These are phyloP conservation scores for Pipistrellus nathusii DNA, from an alignment of 2,797 vertebrate genomes.

Conservation along the genomic window DNA sequence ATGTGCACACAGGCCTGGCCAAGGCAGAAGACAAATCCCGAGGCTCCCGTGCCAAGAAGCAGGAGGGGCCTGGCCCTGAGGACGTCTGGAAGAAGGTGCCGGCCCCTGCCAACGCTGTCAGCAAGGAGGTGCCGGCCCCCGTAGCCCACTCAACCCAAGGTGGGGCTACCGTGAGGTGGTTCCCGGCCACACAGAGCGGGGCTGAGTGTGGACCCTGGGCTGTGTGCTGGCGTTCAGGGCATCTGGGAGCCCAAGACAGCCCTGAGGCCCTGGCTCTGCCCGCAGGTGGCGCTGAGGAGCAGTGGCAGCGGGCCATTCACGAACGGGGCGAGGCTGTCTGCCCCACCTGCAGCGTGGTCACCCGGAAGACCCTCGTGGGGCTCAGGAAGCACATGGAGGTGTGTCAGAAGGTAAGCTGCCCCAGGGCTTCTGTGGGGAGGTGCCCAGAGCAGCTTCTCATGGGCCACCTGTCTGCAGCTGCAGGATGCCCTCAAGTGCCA, in stretches of 20 bases:
- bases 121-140: conserved; percentile 87
- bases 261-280: conserved; percentile 54
- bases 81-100: conserved; percentile 91
- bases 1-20: conserved; percentile 91
- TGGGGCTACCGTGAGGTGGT: conserved; percentile 56
- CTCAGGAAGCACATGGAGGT: conserved; percentile 99
- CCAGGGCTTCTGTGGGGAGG: neutral
- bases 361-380: conserved; percentile 95
- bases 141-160: conserved; percentile 81
- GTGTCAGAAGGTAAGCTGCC: conserved; percentile 94
- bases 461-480: conserved; percentile 87
- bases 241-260: neutral
- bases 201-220: neutral
- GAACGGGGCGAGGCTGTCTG: conserved; percentile 95
- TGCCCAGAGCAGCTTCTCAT: neutral
- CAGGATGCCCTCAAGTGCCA: conserved; percentile 98
- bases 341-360: conserved; percentile 95
- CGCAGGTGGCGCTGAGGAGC: conserved; percentile 89
- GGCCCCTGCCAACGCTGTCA: conserved; percentile 80
- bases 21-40: conserved; percentile 98
- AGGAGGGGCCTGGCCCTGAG: conserved; percentile 88
- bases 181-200: neutral
- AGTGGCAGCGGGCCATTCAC: conserved; percentile 94
- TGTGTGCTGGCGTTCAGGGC: neutral
- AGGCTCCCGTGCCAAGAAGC: conserved; percentile 91